Base-by-base conservation (phyloP, 2,797 vertebrate species). In the Schizopygopsis malacanthus region DNA sequence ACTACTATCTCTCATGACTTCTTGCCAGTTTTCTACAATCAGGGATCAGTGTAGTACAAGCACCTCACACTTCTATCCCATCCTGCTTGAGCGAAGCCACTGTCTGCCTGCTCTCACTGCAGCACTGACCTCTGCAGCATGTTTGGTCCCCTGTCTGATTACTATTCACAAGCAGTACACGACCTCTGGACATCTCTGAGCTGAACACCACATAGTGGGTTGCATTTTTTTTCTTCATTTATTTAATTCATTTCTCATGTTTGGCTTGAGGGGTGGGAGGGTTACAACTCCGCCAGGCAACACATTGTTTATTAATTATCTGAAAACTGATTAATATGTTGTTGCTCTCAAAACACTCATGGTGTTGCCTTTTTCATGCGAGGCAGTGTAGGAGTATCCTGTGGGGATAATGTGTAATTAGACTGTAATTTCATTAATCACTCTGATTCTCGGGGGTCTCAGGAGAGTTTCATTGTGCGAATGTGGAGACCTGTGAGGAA, bases 371-470 rank as follows among this genome's bases (percentile, higher is more conserved):
- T 75, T 67, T 81, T 45, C 22, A 50, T 76, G 47, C 63, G 45
- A 80, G 56, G 33, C 13, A 77, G 69, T 43, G 84, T 72, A 22
- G 1, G 82, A 39, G 47, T 59, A 18, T 84, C 69, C 76, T 63
- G 79, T 85, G 54, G 83, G 78, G 79, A 84, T 81, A 63, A 81
- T 85, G 84, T 81, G 78, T 85, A 85, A 85, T 85, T 81, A 81
- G 52, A 81, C 54, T 80, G 78, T 81, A 81, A 85, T 80, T 85
- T 63, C 45, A 73, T 85, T 85, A 85, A 85, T 85, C 45, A 85
- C 69, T 73, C 65, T 52, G 54, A 75, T 85, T 80, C 78, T 81
- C 45, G 0, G 22, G 16, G 20, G 2, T 73, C 78, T 73, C 70
- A 10, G 56, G 69, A 52, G 84, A 65, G 22, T 75, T 85, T 67